Conservation (phyloP, 2,888 invertebrate species). For the Lapara coniferarum region DNA sequence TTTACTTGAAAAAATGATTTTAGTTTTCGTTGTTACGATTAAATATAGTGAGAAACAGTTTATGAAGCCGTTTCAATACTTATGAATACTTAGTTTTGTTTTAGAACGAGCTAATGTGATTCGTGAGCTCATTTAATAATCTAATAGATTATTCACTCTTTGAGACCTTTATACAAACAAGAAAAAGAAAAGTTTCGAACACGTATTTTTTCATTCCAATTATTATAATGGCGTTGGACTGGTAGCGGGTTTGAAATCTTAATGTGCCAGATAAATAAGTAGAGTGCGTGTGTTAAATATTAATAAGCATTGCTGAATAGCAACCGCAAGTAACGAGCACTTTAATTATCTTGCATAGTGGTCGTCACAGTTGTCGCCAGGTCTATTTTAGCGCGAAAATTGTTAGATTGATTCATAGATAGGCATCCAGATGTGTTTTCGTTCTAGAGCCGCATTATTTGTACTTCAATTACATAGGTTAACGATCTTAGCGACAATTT, state of each 20-base stretch:
- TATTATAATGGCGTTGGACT: neutral
- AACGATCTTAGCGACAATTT: neutral
- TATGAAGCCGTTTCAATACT: too few relatives aligned
- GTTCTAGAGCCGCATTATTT: too few relatives aligned
- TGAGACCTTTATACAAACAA: too few relatives aligned
- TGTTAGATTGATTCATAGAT: neutral
- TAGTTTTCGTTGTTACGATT: too few relatives aligned
- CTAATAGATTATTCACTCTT: too few relatives aligned
- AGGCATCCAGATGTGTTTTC: neutral
- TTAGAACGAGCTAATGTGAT: too few relatives aligned
- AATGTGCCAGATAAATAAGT: neutral
- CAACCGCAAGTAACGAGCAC: neutral
- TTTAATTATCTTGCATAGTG: conserved; percentile 4
- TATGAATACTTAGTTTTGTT: too few relatives aligned
- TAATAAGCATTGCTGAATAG: conserved; percentile 3
- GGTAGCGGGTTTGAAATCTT: neutral
- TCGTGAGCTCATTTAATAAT: too few relatives aligned
- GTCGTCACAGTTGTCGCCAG: conserved; percentile 11
- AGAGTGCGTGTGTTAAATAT: neutral
- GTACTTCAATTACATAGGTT: neutral
- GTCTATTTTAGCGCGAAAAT: neutral
- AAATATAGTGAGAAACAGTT: too few relatives aligned
- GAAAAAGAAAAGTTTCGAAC: too few relatives aligned
- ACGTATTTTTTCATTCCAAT: too few relatives aligned
- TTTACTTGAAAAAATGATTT: too few relatives aligned